These are phyloP conservation scores for Oikopleura albicans DNA, from an alignment of 23 tunicate genomes.

Conservation along the genomic window DNA sequence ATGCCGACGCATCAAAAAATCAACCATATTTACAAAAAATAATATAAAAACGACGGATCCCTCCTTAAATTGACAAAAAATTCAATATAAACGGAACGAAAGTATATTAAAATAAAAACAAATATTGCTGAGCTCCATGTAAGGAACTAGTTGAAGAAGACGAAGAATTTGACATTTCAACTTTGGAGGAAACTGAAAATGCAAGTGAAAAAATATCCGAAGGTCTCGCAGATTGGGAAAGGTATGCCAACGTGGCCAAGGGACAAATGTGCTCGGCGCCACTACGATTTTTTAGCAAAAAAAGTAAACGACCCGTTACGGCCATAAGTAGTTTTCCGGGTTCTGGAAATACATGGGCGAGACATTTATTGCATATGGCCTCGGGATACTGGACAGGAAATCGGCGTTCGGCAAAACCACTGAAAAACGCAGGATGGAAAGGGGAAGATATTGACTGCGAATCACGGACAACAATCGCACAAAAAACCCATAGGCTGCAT, in stretches of 20 bases:
- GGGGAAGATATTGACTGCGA: conserved; percentile 13
- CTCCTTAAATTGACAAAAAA: too few relatives aligned
- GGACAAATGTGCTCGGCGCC: not conserved
- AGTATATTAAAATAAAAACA: too few relatives aligned
- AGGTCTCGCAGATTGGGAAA: not conserved
- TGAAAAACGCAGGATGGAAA: not conserved
- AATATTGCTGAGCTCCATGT: not conserved
- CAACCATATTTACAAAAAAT: too few relatives aligned
- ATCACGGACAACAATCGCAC: not conserved
- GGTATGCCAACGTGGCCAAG: not conserved
- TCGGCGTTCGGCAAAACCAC: not conserved
- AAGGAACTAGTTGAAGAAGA: not conserved
- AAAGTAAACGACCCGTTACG: not conserved
- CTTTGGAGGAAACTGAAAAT: not conserved
- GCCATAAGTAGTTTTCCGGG: conserved; percentile 3
- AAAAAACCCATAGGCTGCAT: conserved; percentile 2
- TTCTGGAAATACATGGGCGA: conserved; percentile 15
- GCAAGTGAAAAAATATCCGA: not conserved
- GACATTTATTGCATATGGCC: not conserved
- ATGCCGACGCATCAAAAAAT: too few relatives aligned
- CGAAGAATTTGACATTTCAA: not conserved
- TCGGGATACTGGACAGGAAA: conserved; percentile 6
- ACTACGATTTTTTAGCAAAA: not conserved
- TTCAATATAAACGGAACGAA: too few relatives aligned
- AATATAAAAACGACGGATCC: too few relatives aligned